These are phyloP conservation scores for Coenonympha glycerion DNA, from an alignment of 2,888 invertebrate species.

Conservation along the genomic window DNA sequence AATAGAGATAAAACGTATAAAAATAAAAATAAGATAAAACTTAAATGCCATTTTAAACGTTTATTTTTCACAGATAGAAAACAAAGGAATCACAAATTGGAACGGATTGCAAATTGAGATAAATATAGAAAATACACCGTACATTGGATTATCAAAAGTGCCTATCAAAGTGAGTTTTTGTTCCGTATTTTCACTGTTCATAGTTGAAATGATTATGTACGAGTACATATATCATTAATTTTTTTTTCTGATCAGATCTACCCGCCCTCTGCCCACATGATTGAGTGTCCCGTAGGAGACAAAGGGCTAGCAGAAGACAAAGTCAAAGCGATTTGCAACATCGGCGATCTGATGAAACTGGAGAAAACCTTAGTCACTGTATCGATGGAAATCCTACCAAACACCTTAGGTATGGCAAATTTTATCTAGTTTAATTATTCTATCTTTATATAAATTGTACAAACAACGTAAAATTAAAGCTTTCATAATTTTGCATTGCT, in stretches of 20 bases:
- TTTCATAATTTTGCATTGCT: no score
- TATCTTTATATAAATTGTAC: neutral
- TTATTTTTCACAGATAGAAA: slow-evolving; percentile 24
- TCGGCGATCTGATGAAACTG: slow-evolving; percentile 18
- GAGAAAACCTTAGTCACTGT: slow-evolving; percentile 20
- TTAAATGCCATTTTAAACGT: no score
- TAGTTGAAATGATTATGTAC: no score
- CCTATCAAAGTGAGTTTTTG: slow-evolving; percentile 20
- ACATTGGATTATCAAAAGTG: slow-evolving; percentile 15
- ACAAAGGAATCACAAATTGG: slow-evolving; percentile 29
- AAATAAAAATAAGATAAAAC: no score
- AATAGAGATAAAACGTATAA: no score
- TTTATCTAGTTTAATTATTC: no score
- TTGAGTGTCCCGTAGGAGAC: slow-evolving; percentile 4
- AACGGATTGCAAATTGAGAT: slow-evolving; percentile 21
- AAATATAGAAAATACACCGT: slow-evolving; percentile 13
- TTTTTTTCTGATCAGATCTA: slow-evolving; percentile 9
- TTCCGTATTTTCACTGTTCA: no score
- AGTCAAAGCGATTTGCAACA: slow-evolving; percentile 9
- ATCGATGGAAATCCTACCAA: slow-evolving; percentile 25
- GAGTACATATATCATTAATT: no score
- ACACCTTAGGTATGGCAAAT: slow-evolving; percentile 13
- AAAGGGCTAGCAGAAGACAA: neutral
- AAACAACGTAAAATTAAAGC: no score
- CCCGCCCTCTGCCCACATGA: slow-evolving; percentile 1